phyloP scores from a whole-genome alignment of 2,888 invertebrate species.

The Oligia fasciuncula region DNA sequence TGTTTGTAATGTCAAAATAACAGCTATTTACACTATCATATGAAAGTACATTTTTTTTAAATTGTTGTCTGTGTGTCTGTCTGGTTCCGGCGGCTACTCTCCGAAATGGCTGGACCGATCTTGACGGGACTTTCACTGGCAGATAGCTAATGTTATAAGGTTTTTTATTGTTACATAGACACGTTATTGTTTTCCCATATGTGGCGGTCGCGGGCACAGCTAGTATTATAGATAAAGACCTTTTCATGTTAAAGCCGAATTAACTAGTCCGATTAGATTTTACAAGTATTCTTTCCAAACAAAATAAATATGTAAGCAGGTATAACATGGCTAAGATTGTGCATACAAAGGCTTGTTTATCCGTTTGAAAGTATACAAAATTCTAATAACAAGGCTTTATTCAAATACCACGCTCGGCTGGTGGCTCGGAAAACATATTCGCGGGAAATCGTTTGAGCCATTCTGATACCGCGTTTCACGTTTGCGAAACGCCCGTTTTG shows the following conservation, averaged over 20 bases:
- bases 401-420: slow-evolving; percentile 45
- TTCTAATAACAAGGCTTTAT: slow-evolving; percentile 58
- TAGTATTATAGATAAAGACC: background rate
- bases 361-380: slow-evolving; percentile 51
- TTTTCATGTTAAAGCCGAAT: background rate
- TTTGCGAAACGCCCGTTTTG: slow-evolving; percentile 45
- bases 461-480: slow-evolving; percentile 53
- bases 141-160: no score
- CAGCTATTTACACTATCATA: no score
- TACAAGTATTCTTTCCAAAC: background rate
- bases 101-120: no score
- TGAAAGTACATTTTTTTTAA: no score
- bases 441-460: slow-evolving; percentile 58
- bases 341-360: slow-evolving; percentile 45
- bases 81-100: no score
- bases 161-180: no score
- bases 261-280: background rate
- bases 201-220: no score
- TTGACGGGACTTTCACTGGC: no score
- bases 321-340: slow-evolving; percentile 24
- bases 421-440: slow-evolving; percentile 58
- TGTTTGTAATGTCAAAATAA: no score
- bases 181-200: no score
- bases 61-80: no score
- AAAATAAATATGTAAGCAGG: background rate